Evolutionary conservation across 2,888 invertebrate species (phyloP), one percentile per base, ranked within the genome.

Genomic region (Calameuta pallipes): DNA sequence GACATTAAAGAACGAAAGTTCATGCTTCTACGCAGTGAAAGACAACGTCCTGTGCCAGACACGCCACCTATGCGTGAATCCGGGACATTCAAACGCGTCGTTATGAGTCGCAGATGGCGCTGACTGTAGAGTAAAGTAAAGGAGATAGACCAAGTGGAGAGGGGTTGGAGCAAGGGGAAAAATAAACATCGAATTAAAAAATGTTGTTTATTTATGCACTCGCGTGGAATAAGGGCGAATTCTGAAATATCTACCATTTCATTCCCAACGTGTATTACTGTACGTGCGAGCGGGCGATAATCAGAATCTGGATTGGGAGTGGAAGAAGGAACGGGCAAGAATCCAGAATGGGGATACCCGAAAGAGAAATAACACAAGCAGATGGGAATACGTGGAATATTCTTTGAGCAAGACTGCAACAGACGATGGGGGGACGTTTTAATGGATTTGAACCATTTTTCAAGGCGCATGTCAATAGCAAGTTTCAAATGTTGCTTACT

Each of bases 251-350:
- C 56, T 23, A 15, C 9, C 23, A 56, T 23, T 56, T 56, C 15
- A 56, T 23, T 23, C 15, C 23, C 56, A 15, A 23, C 56, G 56
- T 56, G 56, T 56, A 23, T 23, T 23, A 56, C 56, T 23, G 56
- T 23, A 9, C 56, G 56, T 56, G 56, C 56, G 56, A 56, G 23
- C 23, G 56, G 56, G 23, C 56, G 56, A 56, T 56, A 56, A 13
- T n/a, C 41, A 71, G 33, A 73, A 76, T 73, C 41, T n/a, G 31
- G 15, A 56, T 11, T 12, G 76, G 41, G 37, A 73, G n/a, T 76
- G 9, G 41, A 23, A 15, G 56, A 71, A 73, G 73, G 73, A 76
- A 73, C 30, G 73, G 71, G 35, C 33, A 73, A 56, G 76, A 41
- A 34, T 76, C 71, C 23, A 31, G 71, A 41, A 31, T 56, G 23